Evolutionary conservation across 2,888 invertebrate species (phyloP).

Genomic region (Lepidocyrtinus sp.): DNA sequence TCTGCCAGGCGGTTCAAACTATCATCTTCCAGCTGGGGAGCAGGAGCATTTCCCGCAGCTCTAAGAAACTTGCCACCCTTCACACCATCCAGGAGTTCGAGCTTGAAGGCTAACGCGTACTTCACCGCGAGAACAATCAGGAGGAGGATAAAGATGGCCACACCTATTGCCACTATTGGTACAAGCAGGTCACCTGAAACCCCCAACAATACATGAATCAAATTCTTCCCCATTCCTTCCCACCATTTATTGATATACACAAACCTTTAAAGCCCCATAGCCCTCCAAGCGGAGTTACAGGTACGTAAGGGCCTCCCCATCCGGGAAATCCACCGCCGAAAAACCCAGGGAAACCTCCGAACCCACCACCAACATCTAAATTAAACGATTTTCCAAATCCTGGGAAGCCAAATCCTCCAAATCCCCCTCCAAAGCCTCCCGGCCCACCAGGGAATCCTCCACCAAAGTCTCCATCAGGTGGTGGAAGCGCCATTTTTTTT

Average conservation of each 20-base stretch:
- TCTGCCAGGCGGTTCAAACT: conserved; percentile 56
- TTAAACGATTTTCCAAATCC: conserved; percentile 47
- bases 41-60: conserved; percentile 45
- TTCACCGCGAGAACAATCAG: conserved; percentile 69
- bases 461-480: conserved; percentile 23
- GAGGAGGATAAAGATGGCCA: conserved; percentile 67
- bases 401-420: conserved; percentile 33
- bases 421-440: conserved; percentile 11
- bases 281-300: conserved; percentile 67
- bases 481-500: conserved; percentile 40
- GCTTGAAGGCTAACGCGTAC: conserved; percentile 66
- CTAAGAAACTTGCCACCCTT: neutral
- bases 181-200: conserved; percentile 66
- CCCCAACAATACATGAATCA: neutral
- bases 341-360: conserved; percentile 33
- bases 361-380: conserved; percentile 50
- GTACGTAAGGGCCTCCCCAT: conserved; percentile 65
- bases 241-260: neutral
- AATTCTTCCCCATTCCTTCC: neutral
- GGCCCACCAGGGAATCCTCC: conserved; percentile 38
- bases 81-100: conserved; percentile 50
- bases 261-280: conserved; percentile 67
- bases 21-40: conserved; percentile 56
- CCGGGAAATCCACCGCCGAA: conserved; percentile 52
- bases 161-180: conserved; percentile 68